Evolutionary conservation across 2,113 vertebrate species (phyloP), one percentile per base, ranked within the genome.

Genomic region (Antennarius striatus): DNA sequence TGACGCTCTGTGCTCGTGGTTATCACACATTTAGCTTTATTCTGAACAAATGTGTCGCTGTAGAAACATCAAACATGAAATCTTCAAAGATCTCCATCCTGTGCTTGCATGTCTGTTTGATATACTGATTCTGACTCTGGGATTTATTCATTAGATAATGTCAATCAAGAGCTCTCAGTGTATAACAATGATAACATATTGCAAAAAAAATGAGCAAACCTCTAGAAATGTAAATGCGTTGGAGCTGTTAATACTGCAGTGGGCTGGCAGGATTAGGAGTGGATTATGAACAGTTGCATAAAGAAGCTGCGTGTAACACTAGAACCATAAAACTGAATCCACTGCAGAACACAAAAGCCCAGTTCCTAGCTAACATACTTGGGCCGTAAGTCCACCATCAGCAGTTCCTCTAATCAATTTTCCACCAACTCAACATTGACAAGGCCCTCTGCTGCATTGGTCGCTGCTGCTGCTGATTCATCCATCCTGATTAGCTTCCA

Each of bases 261-360:
- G 4, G 50, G 54, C 32, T 83, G 49, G 65, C 52, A 16, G 63
- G 79, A 77, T 84, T 79, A 76, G 48, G 6, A 56, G 13, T 22
- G 64, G 68, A 83, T 84, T 74, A 82, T 42, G 39, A 71, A 46
- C 22, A 45, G 54, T 68, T 48, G 13, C 28, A 63, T 65, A 51
- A 77, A 73, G 13, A 60, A 63, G 10, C 28, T 58, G 51, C 55
- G 52, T 52, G 28, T 83, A 60, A 45, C 22, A 55, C 29, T 59
- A 76, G 32, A 36, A 32, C 50, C 28, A 43, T 15, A 30, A 55
- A 59, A 72, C 59, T 5, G 55, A 83, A 51, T 68, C 54, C 22
- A 53, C 51, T 46, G 61, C 17, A 56, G 47, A 75, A 57, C 52
- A 51, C 30, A 56, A 6, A 56, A 36, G 46, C 15, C 28, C 6